Base-by-base conservation (phyloP, 2,888 invertebrate genomes). In the Strigamia transsilvanica region DNA sequence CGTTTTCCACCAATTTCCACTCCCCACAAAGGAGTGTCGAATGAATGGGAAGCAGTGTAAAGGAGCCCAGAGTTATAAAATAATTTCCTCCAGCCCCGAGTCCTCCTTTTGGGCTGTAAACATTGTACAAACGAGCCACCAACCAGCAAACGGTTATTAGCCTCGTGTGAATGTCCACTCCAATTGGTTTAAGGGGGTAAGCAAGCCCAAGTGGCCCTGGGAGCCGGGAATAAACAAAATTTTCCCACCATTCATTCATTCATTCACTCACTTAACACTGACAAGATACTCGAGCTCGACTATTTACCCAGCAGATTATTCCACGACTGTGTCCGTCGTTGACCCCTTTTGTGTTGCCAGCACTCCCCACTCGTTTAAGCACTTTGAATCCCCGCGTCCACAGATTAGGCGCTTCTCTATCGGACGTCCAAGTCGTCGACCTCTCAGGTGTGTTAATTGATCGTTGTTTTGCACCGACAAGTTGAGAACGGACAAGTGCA, bases 1-100 rank as follows among this genome's bases (percentile, higher is more conserved):
- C 61, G 61, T 66, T 66, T 66, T 66, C 61, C 61, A 66, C 61
- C 61, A 66, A 66, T 66, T 66, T 66, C 6, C 61, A 66, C 61
- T 66, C 21, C 61, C 61, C 61, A 12, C 61, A 66, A 66, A 66
- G 61, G 61, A 66, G 61, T 66, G 61, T 66, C 23, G 21, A 23
- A 21, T 66, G 23, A 23, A 66, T 23, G 23, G 38, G 38, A 38
- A 2, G 10, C 38, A 38, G 38, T 38, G 38, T 38, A 51, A 18
- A 51, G 51, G 23, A 23, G 61, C 18, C 23, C 46, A 21, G 21
- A 66, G 61, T 66, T 66, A 21, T 66, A 66, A 66, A 66, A 66
- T 66, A n/a, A 66, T 66, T 66, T 23, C 38, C 38, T 38, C 38
- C 38, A 38, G 38, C 38, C 38, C 38, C 38, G 38, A 38, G 6